Evolutionary conservation across 2,113 vertebrate genomes (phyloP).

Genomic region (Zapornia atra): DNA sequence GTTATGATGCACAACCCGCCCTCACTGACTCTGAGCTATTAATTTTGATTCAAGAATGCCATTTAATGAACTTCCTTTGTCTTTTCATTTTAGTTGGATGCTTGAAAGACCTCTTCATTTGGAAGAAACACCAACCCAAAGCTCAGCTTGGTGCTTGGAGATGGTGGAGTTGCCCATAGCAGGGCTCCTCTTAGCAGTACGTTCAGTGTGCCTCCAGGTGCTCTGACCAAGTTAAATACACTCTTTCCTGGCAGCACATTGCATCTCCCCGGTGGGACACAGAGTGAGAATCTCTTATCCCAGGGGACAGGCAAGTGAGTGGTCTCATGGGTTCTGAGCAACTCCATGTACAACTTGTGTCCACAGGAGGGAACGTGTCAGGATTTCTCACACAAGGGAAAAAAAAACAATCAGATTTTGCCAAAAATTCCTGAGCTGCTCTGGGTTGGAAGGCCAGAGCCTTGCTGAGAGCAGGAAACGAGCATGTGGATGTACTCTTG

Average conservation of each 20-base stretch:
- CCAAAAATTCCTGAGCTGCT: neutral
- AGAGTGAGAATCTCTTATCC: neutral
- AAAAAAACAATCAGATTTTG: neutral
- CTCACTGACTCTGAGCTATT: neutral
- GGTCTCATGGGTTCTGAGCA: neutral
- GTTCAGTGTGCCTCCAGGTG: neutral
- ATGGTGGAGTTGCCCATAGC: neutral
- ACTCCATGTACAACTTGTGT: slow-evolving; percentile 34
- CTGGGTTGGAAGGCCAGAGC: neutral
- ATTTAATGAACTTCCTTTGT: neutral
- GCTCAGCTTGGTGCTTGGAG: accelerated
- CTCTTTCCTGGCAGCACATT: neutral
- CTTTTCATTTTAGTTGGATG: neutral
- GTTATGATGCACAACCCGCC: neutral
- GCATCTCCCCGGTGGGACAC: neutral
- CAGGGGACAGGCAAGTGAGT: neutral
- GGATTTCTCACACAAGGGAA: neutral
- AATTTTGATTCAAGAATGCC: neutral
- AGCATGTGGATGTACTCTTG: neutral
- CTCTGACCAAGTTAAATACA: neutral
- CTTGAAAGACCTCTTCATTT: neutral
- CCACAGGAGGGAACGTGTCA: neutral
- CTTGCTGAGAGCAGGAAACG: neutral
- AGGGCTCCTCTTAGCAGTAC: neutral
- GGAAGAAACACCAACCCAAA: neutral